phyloP scores from a whole-genome alignment of 2,113 vertebrate species.

The Cephalopholis sonnerati region DNA sequence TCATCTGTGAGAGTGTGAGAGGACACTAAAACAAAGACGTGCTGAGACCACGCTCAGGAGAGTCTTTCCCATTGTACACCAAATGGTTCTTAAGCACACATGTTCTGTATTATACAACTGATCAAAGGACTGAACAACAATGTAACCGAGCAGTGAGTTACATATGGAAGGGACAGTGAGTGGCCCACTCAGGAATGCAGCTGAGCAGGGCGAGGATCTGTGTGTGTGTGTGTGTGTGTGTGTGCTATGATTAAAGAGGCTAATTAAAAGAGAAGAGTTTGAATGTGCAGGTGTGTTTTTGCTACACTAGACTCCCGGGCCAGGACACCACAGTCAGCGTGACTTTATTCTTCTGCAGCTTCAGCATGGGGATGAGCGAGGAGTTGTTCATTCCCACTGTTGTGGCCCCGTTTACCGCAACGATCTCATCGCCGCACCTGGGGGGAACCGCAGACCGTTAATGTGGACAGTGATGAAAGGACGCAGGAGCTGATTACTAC shows the following conservation, averaged over 20 bases:
- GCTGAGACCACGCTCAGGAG: background rate
- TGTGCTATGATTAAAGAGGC: background rate
- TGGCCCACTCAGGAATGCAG: constrained; percentile 41
- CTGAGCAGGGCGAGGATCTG: constrained; percentile 19
- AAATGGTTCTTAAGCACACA: background rate
- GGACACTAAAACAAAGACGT: constrained; percentile 3
- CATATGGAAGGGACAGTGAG: background rate
- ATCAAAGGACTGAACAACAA: background rate
- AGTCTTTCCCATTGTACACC: constrained; percentile 7
- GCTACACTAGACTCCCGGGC: constrained; percentile 91
- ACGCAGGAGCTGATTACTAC: background rate
- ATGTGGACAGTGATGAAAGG: background rate
- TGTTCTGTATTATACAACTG: constrained; percentile 17
- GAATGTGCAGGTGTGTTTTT: background rate
- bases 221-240: constrained; percentile 23
- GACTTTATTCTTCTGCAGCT: constrained; percentile 93
- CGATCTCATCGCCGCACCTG: constrained; percentile 95
- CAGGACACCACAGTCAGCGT: constrained; percentile 93
- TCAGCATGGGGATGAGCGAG: constrained; percentile 92
- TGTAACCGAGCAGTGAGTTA: background rate
- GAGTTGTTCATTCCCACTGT: constrained; percentile 94
- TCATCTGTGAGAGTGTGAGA: constrained; percentile 4
- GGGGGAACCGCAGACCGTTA: constrained; percentile 24
- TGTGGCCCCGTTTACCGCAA: constrained; percentile 92
- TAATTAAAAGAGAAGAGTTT: background rate